phyloP scores from a whole-genome alignment of 1,140 invertebrate species.

The Pseudomyrmex gracilis region DNA sequence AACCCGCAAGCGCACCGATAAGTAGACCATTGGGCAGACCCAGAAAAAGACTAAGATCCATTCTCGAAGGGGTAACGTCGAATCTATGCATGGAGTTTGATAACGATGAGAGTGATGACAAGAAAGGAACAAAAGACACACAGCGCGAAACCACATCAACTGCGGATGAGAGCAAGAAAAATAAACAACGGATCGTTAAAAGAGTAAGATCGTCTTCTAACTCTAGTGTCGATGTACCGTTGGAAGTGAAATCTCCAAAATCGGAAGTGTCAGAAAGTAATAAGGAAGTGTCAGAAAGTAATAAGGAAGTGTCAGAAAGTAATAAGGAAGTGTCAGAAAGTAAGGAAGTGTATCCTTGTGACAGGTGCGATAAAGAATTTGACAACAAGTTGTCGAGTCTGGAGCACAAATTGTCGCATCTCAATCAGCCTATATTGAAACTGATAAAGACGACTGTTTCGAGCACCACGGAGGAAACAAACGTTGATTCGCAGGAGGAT shows the following conservation, averaged over 20 bases:
- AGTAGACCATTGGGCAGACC: too few relatives aligned
- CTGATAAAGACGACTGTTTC: constrained; percentile 67
- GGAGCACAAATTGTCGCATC: constrained; percentile 78
- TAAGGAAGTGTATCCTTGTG: constrained; percentile 70
- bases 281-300: constrained; percentile 56
- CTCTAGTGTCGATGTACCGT: constrained; percentile 31
- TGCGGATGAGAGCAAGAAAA: neutral
- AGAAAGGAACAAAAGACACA: constrained; percentile 11
- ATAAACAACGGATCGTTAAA: neutral
- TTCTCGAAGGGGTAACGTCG: neutral
- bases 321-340: neutral
- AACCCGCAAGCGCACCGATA: too few relatives aligned
- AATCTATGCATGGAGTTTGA: neutral
- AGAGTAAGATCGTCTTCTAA: constrained; percentile 51
- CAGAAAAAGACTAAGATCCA: constrained; percentile 21
- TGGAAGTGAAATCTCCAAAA: constrained; percentile 19
- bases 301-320: too few relatives aligned
- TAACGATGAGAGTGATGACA: neutral
- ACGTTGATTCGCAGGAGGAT: constrained; percentile 13
- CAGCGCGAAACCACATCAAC: neutral
- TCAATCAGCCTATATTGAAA: constrained; percentile 77
- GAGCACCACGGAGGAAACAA: neutral
- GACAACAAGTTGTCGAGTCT: constrained; percentile 75
- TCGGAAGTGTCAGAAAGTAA: neutral
- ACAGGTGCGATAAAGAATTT: constrained; percentile 75